Evolutionary conservation across 2,888 invertebrate species (phyloP).

Genomic region (Octodonta nipae): DNA sequence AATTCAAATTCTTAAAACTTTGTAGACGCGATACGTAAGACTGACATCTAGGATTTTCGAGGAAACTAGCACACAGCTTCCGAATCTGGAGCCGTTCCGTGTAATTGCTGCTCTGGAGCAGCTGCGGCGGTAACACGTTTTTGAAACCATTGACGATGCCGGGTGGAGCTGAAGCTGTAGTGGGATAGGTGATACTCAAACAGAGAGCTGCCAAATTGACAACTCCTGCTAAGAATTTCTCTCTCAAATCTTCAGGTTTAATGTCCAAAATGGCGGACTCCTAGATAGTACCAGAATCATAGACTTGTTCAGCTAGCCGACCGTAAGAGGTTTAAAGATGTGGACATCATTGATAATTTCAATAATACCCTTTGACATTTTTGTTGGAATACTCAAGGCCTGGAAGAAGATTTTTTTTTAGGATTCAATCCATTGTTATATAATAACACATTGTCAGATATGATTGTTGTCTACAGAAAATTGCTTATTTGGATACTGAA

Average conservation of each 20-base stretch:
- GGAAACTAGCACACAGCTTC: too few species aligned
- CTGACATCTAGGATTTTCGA: too few species aligned
- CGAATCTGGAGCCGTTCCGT: too few species aligned
- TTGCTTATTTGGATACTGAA: too few species aligned
- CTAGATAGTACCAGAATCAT: conserved; percentile 96
- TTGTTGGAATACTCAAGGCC: conserved; percentile 94
- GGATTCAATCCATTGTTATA: conserved; percentile 92
- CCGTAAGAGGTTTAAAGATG: conserved; percentile 90
- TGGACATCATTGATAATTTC: conserved; percentile 97
- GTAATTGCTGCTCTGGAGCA: too few species aligned
- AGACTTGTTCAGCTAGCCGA: conserved; percentile 88
- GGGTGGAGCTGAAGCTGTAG: conserved; percentile 92
- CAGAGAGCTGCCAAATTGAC: conserved; percentile 89
- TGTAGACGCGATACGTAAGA: too few species aligned
- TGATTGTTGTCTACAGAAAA: too few species aligned
- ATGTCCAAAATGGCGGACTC: conserved; percentile 95
- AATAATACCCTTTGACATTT: conserved; percentile 55
- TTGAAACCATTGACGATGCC: conserved; percentile 96
- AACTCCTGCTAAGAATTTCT: conserved; percentile 84
- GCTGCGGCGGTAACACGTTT: conserved; percentile 59
- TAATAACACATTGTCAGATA: too few species aligned
- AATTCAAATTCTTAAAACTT: too few species aligned
- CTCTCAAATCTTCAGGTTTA: conserved; percentile 87
- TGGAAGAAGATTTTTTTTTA: conserved; percentile 63
- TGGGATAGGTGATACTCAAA: conserved; percentile 88